These are phyloP conservation scores for Silvanus unidentatus DNA, from an alignment of 2,888 invertebrate species.

Conservation along the genomic window DNA sequence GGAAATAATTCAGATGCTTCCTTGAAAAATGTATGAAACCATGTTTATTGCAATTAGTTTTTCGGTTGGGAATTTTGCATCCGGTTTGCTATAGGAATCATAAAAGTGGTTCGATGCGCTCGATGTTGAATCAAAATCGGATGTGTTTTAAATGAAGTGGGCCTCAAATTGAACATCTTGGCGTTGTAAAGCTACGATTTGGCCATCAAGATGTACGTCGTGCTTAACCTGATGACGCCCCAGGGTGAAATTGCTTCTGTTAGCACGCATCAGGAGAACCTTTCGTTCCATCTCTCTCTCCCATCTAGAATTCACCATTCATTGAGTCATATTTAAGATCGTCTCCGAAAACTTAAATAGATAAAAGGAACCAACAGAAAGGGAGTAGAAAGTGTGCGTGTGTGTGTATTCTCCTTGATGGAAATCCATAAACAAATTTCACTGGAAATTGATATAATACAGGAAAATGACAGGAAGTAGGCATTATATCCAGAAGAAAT, in stretches of 20 bases:
- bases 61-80: too few relatives aligned
- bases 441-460: conserved; percentile 32
- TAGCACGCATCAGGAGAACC: conserved; percentile 38
- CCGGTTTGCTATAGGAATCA: too few relatives aligned
- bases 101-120: too few relatives aligned
- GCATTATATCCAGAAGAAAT: conserved; percentile 32
- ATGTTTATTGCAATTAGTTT: too few relatives aligned
- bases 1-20: too few relatives aligned
- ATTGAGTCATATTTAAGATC: too few relatives aligned
- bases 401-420: too few relatives aligned
- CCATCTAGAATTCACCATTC: too few relatives aligned
- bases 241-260: conserved; percentile 42
- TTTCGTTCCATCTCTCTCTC: background rate
- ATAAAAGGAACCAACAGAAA: too few relatives aligned
- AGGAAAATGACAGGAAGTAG: conserved; percentile 30
- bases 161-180: conserved; percentile 42
- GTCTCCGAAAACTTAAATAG: too few relatives aligned
- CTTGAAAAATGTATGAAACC: too few relatives aligned
- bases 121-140: background rate
- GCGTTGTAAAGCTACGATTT: conserved; percentile 43
- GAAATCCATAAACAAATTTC: conserved; percentile 26
- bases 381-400: too few relatives aligned
- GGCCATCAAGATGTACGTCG: conserved; percentile 46
- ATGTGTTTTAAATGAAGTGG: conserved; percentile 38
- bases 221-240: conserved; percentile 46